Evolutionary conservation across 1,140 invertebrate genomes (phyloP), one percentile per base, ranked within the genome.

Genomic region (Propsilocerus akamusi): DNA sequence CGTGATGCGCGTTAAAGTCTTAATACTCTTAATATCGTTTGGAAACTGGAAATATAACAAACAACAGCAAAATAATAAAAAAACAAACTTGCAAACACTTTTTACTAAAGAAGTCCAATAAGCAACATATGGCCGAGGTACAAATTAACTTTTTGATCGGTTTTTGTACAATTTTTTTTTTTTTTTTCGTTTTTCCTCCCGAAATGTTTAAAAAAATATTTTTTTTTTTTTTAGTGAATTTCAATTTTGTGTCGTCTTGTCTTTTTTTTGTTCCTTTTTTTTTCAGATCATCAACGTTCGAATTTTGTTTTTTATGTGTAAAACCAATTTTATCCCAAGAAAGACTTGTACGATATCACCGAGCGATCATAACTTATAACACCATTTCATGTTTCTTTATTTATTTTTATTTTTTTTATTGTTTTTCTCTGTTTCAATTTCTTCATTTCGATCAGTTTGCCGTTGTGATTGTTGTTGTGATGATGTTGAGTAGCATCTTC

Each of bases 361-460:
- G 34, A 41, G 14, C 8, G 34, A 41, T 41, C 34, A 41, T 41
- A 41, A 41, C 12, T 41, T 41, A 41, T 41, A 41, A 20, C 34
- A 41, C 34, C 34, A 41, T 41, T 41, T 41, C 34, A 17, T 41
- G 34, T 41, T 20, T 20, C 14, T 20, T 17, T 30, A 11, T 11
- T 30, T 30, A 30, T 6, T 41, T 41, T 41, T 20, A 8, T 41
- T 41, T 20, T 17, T 20, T 41, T 17, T 41, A 20, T 20, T 20
- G 4, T 30, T 2, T 41, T 20, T 41, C 22, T 41, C 14, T 20
- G 10, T 30, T 30, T n/a, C 14, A n/a, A 30, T 12, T 30, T 30
- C 22, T 5, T 41, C 14, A n/a, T 41, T 41, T 41, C 14, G 14
- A 8, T 41, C 8, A 6, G 12, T 14, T 17, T 41, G 10, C 34